A percentile compares a stretch with the other conserved stretches of the same genome.
phyloP scores from a whole-genome alignment of 2,113 vertebrate species.

The Prunella fulvescens region DNA sequence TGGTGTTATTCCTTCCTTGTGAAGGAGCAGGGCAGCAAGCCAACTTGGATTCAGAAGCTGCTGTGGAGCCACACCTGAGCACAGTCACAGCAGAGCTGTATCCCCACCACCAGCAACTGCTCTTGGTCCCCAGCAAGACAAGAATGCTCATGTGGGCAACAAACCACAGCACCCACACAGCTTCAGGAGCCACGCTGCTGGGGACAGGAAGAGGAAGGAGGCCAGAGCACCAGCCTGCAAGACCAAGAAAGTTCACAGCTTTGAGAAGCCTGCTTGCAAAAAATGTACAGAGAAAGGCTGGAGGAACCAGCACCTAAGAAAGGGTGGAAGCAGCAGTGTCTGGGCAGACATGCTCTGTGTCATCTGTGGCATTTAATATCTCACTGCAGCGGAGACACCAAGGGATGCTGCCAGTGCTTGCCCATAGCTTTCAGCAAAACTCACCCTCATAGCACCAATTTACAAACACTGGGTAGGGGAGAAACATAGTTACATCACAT shows the following conservation, averaged over 20 bases:
- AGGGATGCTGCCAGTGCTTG: background rate
- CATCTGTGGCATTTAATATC: background rate
- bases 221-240: conserved; percentile 66
- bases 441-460: background rate
- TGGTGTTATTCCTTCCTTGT: background rate
- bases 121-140: background rate
- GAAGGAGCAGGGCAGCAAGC: background rate
- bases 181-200: background rate
- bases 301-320: background rate
- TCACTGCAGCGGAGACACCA: background rate
- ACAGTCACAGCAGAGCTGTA: background rate
- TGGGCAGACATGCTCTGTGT: fast-evolving
- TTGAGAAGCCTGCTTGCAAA: background rate
- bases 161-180: background rate
- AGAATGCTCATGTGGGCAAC: background rate
- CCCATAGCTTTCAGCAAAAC: background rate
- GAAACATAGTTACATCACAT: background rate
- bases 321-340: background rate
- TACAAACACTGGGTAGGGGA: fast-evolving
- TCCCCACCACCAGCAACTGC: background rate
- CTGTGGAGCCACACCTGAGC: background rate
- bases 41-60: background rate
- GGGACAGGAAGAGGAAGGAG: conserved; percentile 60
- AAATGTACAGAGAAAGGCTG: background rate
- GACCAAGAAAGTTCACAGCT: background rate